Percentiles rank a stretch among this genome's conserved stretches.
phyloP scores from a whole-genome alignment of 2,888 invertebrate species.

The Monopis laevigella region DNA sequence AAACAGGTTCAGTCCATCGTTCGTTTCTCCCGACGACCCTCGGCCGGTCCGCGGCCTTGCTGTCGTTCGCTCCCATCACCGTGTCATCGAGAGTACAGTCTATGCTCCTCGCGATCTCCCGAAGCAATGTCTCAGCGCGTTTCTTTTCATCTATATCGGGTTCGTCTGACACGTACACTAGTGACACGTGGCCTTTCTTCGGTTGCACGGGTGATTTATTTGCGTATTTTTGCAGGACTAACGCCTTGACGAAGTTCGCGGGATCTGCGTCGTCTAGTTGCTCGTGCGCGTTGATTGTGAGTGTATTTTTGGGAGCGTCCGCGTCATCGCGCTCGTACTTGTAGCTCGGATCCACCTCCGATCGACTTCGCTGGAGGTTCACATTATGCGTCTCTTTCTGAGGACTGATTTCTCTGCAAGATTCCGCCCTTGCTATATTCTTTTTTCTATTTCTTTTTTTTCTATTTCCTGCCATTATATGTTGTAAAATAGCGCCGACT shows the following conservation, averaged over 20 bases:
- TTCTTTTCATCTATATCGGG: conserved; percentile 39
- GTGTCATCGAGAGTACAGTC: conserved; percentile 46
- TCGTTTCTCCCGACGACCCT: conserved; percentile 4
- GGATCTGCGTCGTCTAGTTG: conserved; percentile 30
- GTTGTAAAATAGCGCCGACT: conserved; percentile 46
- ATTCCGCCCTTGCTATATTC: conserved; percentile 34
- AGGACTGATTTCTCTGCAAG: conserved; percentile 35
- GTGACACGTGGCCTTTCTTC: conserved; percentile 50
- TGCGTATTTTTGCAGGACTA: conserved; percentile 57
- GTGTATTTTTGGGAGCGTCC: conserved; percentile 39
- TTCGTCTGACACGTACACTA: conserved; percentile 47
- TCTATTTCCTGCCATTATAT: conserved; percentile 54
- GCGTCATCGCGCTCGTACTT: conserved; percentile 22
- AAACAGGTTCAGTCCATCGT: conserved; percentile 28
- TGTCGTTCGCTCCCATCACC: conserved; percentile 46
- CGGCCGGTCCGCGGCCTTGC: conserved; percentile 25
- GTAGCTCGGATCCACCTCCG: conserved; percentile 25
- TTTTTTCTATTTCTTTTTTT: conserved; percentile 33
- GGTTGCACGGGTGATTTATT: conserved; percentile 33
- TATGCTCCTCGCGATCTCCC: conserved; percentile 53
- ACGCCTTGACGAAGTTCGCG: conserved; percentile 52
- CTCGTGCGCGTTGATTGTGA: conserved; percentile 19
- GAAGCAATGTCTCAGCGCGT: conserved; percentile 50
- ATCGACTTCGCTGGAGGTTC: conserved; percentile 35
- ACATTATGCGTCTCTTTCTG: conserved; percentile 33